Base-by-base conservation (phyloP, 2,888 invertebrate genomes). In the Cosmorhoe ocellata region DNA sequence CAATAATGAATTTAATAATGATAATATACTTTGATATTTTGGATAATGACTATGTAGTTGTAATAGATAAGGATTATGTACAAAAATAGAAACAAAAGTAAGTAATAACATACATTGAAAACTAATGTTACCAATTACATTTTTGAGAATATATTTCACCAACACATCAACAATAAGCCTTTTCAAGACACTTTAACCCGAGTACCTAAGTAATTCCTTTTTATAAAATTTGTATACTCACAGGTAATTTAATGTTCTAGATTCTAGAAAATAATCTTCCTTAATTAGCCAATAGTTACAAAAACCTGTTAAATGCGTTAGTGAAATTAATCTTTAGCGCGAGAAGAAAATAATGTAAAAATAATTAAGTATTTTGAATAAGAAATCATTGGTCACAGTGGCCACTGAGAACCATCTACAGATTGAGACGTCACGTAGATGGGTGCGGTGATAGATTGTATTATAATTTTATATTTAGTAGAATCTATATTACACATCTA, bases 401-500 rank as follows among this genome's bases (percentile, higher is more conserved):
- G 66, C 66, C 69, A 63, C 56, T 58, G 42, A 56, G 62, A 65
- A 69, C 64, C 62, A 61, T 62, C 67, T 65, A 69, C 60, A 61
- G 64, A 60, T 62, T 49, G 51, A 63, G 66, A 77, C 70, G 67
- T 69, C 72, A 76, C 67, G 69, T 63, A 65, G 50, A 67, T 68
- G 61, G 63, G 60, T 69, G 69, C 67, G 68, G 28, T 42, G 69
- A 72, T 69, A 66, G 64, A 70, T 67, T 75, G 74, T 69, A 69
- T 67, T 64, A 69, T 67, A 70, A 67, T 74, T 69, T 73, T 68
- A 75, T 76, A 79, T 74, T 68, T 67, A 79, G 74, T 81, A 73
- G 71, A 84, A 80, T 74, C 81, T 85, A 83, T 85, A 79, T 78
- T 81, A 85, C 80, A 85, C 76, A 83, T 78, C 78, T 82, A 82